Conservation (phyloP, 2,797 vertebrate genomes). For the Iguana delicatissima region DNA sequence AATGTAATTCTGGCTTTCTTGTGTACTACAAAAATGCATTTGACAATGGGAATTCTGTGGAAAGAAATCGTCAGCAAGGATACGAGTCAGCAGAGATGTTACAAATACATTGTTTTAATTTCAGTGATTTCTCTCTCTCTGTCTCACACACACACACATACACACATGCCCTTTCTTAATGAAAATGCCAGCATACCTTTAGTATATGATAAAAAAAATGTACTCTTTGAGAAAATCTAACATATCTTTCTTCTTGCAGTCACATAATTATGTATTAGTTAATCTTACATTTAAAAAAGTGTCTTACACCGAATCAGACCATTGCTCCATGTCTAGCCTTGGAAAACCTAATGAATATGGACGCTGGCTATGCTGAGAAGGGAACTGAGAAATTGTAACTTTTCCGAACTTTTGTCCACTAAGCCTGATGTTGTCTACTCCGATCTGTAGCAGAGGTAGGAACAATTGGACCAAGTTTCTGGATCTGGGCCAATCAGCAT, state of each 20-base stretch:
- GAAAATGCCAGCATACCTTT: not conserved
- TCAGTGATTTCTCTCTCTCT: not conserved
- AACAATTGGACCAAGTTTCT: no score
- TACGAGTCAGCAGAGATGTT: not conserved
- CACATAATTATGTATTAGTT: not conserved
- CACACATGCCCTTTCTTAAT: not conserved
- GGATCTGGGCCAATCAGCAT: no score
- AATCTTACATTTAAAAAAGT: not conserved
- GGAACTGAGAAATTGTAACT: no score
- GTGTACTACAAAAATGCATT: conserved; percentile 24
- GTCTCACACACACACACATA: not conserved
- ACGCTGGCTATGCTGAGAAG: no score
- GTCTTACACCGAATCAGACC: not conserved
- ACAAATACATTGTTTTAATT: not conserved
- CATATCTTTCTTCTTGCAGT: not conserved
- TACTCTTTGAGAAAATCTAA: not conserved
- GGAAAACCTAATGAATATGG: no score
- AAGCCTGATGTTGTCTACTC: no score
- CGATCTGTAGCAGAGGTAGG: no score
- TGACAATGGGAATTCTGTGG: conserved; percentile 28
- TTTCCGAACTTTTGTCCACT: no score
- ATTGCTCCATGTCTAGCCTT: no score
- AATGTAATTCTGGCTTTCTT: conserved; percentile 48
- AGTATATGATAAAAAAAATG: not conserved
- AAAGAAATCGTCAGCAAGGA: conserved; percentile 13